Conservation (phyloP, 2,888 invertebrate genomes). For the Lycia hirtaria region DNA sequence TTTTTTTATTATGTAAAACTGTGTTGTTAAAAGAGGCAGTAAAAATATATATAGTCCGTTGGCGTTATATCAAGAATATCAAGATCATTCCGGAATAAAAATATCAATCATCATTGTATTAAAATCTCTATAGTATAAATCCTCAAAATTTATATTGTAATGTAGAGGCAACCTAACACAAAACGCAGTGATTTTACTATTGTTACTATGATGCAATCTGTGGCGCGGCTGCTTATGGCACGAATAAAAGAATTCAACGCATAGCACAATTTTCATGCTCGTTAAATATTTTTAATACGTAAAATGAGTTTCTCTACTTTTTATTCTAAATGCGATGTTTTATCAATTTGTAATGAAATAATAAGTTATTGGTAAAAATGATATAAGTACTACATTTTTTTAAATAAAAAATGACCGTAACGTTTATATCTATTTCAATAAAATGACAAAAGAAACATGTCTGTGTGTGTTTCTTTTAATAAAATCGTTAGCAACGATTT, state of each 20-base stretch:
- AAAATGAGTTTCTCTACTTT: not conserved
- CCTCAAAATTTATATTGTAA: not conserved
- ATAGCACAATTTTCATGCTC: conserved; percentile 33
- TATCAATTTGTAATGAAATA: not conserved
- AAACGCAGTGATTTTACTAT: conserved; percentile 10
- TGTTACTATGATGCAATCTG: conserved; percentile 18
- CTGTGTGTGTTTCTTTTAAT: no score
- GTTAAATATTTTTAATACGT: conserved; percentile 14
- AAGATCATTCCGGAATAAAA: not conserved
- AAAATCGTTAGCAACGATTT: not conserved
- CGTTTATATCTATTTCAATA: no score
- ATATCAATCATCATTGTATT: not conserved
- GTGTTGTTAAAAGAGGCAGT: not conserved
- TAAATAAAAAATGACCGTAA: no score
- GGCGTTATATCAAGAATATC: not conserved
- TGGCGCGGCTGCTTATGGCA: conserved; percentile 14
- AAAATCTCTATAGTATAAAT: not conserved
- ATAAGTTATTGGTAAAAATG: not conserved
- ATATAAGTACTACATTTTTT: not conserved
- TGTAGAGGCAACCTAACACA: not conserved
- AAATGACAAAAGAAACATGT: no score
- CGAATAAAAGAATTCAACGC: conserved; percentile 56
- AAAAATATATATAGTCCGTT: not conserved
- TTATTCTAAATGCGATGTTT: not conserved
- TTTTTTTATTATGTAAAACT: not conserved